Conservation (phyloP, 2,113 vertebrate genomes). For the Vimba vimba region DNA sequence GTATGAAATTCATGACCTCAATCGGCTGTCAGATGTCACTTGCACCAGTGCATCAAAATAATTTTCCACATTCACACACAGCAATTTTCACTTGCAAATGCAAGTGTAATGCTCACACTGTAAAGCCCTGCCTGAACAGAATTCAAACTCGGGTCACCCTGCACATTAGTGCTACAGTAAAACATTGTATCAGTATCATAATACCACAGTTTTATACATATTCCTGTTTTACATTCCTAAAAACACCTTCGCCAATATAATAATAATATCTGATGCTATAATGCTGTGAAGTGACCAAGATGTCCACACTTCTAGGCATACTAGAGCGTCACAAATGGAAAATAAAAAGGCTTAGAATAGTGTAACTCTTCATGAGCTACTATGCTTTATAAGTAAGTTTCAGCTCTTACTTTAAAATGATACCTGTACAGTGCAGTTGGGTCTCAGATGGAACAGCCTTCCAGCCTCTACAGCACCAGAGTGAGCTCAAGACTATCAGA, state of each 20-base stretch:
- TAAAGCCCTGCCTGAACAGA: neutral
- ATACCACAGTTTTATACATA: neutral
- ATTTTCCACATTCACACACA: constrained; percentile 12
- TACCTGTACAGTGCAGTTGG: neutral
- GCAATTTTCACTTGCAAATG: constrained; percentile 22
- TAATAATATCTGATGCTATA: neutral
- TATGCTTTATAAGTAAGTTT: neutral
- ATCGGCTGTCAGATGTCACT: constrained; percentile 2
- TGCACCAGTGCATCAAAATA: constrained; percentile 4
- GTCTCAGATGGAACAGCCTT: constrained; percentile 40
- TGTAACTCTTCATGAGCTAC: neutral
- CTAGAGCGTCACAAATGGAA: neutral
- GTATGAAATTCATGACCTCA: constrained; percentile 24
- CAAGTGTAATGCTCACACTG: neutral
- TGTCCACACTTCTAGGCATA: neutral
- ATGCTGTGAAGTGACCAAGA: neutral
- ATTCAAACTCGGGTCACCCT: neutral
- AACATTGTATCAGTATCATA: neutral
- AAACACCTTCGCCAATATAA: neutral
- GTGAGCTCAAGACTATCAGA: constrained; percentile 34
- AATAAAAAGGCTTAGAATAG: neutral
- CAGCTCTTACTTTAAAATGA: neutral
- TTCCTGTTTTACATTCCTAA: neutral
- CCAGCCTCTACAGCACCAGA: constrained; percentile 13
- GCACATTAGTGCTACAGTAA: neutral